Evolutionary conservation across 1,140 invertebrate species (phyloP), one percentile per base, ranked within the genome.

Genomic region (Diplogasteroides magnus): DNA sequence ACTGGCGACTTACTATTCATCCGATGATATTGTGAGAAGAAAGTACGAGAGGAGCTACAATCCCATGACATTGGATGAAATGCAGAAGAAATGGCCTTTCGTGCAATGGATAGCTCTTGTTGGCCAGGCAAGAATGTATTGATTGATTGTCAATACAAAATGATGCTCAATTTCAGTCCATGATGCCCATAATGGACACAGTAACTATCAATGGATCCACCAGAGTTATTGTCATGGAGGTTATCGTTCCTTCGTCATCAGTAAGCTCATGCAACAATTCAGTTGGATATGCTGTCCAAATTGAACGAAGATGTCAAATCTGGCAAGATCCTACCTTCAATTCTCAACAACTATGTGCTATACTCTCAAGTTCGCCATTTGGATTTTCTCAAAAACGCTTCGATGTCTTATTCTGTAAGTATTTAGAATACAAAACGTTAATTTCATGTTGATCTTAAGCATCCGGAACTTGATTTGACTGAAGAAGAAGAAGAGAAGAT

Each of bases 31-130:
- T 25, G 72, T 64, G n/a, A 64, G 77, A 2, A 63, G 77, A 27
- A 57, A 78, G 55, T 74, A 72, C 61, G 64, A 65, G n/a, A 58
- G 76, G 29, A 75, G 59, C 31, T 69, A 74, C 76, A 77, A 77
- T 55, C 76, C 73, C n/a, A 65, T 55, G 26, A 74, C 64, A 6
- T 31, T 75, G 25, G 2, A 0, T 14, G 61, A 68, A 15, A 57
- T 68, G 6, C 32, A 74, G 25, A 32, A 19, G 13, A 6, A 2
- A 2, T 69, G 19, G 29, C 23, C 23, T 11, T 23, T 48, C 37
- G 6, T 48, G 6, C 6, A 48, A 6, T 48, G 37, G 37, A 48
- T 11, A 19, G 19, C 37, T 11, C 19, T 11, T 19, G 6, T 48
- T 19, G 19, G 19, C 37, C 6, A 48, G 37, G 37, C 19, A 11